Base-by-base conservation (phyloP, 2,888 invertebrate species). In the Theretra japonica region DNA sequence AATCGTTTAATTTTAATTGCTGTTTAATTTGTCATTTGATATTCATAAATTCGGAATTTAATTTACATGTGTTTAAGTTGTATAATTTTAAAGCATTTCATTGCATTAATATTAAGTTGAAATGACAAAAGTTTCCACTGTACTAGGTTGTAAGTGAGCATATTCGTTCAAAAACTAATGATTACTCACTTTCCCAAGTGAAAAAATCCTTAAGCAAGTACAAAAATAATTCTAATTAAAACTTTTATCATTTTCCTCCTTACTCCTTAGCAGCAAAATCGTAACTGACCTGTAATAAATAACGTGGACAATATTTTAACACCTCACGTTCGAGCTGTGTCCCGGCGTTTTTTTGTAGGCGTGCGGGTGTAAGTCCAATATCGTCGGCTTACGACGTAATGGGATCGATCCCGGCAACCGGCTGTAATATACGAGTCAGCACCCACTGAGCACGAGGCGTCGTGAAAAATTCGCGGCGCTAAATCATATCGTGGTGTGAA, bases 341-440 rank as follows among this genome's bases (percentile, higher is more conserved):
- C 21, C 33, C 62, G 62, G 21, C 62, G 33, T 25, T 23, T 33
- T 62, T 62, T 33, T 62, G 33, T n/a, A 62, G n/a, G 62, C 11
- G 21, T 62, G 2, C 33, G 11, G 8, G n/a, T n/a, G 60, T 62
- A n/a, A 41, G 8, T 62, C 62, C 33, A 62, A 62, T 62, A 62
- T 62, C 62, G 62, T 30, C 25, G 25, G 28, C 59, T 59, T 62
- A 62, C 11, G 33, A 41, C 33, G 62, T 33, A 80, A 81, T 79
- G 78, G 77, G 75, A 79, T 73, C 75, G 77, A 80, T 81, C 80
- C 74, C 77, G 75, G 75, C 75, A 79, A 80, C 78, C 73, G 72
- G 76, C 76, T 79, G 79, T 81, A 85, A 87, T 86, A 84, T 86
- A 81, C 80, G 83, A 86, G 80, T 88, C 85, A 85, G 88, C 85